Percentiles rank a stretch among this genome's conserved stretches.
Evolutionary conservation across 30 jellyfish, hydroid and myxozoan species (phyloP).

Genomic region (Turritopsis rubra): DNA sequence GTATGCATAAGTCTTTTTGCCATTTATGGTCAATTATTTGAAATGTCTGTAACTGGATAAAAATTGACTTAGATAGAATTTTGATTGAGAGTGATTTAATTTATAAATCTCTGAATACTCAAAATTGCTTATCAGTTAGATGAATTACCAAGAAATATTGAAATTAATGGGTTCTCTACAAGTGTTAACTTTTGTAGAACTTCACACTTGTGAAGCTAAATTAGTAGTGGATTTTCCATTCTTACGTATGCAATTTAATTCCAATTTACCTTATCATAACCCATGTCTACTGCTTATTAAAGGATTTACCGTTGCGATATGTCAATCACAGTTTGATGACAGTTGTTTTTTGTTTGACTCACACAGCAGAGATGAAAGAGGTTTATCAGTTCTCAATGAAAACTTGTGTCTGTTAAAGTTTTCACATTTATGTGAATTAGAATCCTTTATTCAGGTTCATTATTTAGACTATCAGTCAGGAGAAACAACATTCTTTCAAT

Average conservation of each 20-base stretch:
- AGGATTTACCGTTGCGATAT: not conserved
- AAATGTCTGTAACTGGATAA: not conserved
- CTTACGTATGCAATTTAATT: not conserved
- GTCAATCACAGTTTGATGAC: not conserved
- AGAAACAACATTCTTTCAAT: not conserved
- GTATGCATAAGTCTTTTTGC: slow-evolving; percentile 11
- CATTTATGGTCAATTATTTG: not conserved
- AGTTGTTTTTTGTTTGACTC: not conserved
- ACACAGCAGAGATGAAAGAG: slow-evolving; percentile 9
- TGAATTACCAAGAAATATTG: not conserved
- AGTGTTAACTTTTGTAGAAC: not conserved
- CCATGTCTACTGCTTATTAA: not conserved
- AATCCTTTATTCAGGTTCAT: not conserved
- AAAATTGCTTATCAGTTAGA: not conserved
- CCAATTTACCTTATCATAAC: not conserved
- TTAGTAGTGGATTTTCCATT: not conserved
- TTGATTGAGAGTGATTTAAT: not conserved
- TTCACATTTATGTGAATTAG: not conserved
- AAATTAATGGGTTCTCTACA: not conserved
- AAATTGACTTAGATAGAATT: slow-evolving; percentile 6
- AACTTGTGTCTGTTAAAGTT: not conserved
- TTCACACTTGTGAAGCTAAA: not conserved
- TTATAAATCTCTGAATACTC: not conserved
- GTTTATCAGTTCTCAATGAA: not conserved
- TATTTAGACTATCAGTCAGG: not conserved